phyloP scores from a whole-genome alignment of 1,140 invertebrate species.

The Rhysida immarginata region DNA sequence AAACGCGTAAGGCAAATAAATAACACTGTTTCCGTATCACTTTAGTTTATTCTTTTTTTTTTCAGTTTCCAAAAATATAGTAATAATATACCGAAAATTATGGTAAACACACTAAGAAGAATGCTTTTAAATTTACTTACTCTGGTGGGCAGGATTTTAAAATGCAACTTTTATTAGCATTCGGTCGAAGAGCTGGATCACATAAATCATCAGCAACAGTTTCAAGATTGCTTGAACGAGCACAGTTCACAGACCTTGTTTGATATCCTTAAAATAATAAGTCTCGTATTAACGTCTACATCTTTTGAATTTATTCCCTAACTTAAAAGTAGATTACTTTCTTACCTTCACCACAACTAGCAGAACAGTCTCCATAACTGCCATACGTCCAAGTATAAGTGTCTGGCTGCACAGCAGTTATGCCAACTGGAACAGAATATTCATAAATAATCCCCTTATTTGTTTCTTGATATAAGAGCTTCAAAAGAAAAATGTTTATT shows the following conservation, averaged over 20 bases:
- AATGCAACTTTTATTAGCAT: conserved; percentile 50
- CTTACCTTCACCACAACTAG: conserved; percentile 71
- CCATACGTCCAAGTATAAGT: conserved; percentile 63
- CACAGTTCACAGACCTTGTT: conserved; percentile 40
- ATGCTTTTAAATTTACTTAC: too few relatives aligned
- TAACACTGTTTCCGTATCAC: too few relatives aligned
- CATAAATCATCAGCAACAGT: conserved; percentile 58
- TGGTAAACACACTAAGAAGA: too few relatives aligned
- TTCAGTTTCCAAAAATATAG: too few relatives aligned
- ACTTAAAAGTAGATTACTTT: too few relatives aligned
- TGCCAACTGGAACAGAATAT: conserved; percentile 67
- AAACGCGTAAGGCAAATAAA: too few relatives aligned
- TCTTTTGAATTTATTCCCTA: too few relatives aligned
- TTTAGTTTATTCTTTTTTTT: too few relatives aligned
- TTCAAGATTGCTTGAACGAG: conserved; percentile 37
- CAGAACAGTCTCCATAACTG: conserved; percentile 61
- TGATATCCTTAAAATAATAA: conserved; percentile 38
- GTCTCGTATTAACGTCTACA: too few relatives aligned
- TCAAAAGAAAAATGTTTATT: conserved; percentile 26
- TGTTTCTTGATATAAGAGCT: conserved; percentile 70
- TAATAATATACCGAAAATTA: too few relatives aligned
- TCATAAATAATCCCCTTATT: conserved; percentile 79
- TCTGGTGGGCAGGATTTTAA: conserved; percentile 57
- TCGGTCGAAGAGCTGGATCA: conserved; percentile 50
- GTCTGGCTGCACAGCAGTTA: conserved; percentile 40